Evolutionary conservation across 2,113 vertebrate species (phyloP).

Genomic region (Hipposideros armiger): DNA sequence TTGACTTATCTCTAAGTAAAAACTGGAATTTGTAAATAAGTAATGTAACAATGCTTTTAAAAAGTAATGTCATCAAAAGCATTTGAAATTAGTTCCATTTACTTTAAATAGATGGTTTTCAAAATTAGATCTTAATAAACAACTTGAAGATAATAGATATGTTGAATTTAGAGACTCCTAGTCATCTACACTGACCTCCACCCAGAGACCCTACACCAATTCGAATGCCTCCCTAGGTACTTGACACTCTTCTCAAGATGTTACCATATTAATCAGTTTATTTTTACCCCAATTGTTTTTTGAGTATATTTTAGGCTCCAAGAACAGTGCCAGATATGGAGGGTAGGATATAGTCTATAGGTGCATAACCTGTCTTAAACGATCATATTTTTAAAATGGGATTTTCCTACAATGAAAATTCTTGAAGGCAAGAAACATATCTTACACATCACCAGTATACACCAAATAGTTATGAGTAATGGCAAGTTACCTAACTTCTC

Average conservation of each 20-base stretch:
- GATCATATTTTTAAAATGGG: background rate
- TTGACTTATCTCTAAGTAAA: slow-evolving; percentile 32
- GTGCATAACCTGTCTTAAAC: background rate
- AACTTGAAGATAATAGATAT: background rate
- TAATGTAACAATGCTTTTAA: background rate
- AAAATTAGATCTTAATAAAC: background rate
- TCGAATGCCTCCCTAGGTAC: background rate
- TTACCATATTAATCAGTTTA: background rate
- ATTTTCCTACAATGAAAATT: slow-evolving; percentile 26
- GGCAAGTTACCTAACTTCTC: background rate
- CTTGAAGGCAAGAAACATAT: background rate
- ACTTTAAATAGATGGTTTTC: background rate
- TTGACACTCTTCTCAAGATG: background rate
- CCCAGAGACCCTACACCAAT: background rate
- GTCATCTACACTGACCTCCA: background rate
- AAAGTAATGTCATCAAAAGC: background rate
- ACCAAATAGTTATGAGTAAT: background rate
- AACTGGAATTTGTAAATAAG: slow-evolving; percentile 4
- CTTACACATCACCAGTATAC: background rate
- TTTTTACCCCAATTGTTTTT: background rate
- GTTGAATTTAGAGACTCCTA: background rate
- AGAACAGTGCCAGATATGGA: background rate
- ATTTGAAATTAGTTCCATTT: background rate
- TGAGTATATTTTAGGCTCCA: background rate
- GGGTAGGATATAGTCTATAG: background rate